Evolutionary conservation across 2,888 invertebrate genomes (phyloP), one percentile per base, ranked within the genome.

Genomic region (Ernsta delagoae): DNA sequence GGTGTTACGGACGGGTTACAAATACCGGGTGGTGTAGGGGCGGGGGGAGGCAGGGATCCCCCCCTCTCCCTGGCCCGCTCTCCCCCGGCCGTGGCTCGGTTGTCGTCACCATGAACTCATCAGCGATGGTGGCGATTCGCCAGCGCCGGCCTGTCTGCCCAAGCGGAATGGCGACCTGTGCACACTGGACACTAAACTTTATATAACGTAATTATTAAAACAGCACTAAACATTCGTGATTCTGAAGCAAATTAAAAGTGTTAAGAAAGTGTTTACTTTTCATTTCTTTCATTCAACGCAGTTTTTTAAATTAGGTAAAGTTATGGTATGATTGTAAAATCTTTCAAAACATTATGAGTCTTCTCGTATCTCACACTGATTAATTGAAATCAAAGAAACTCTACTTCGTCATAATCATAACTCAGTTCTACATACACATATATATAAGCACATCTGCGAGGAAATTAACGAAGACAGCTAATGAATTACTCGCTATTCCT

Each of bases 91-190:
- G 36, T 36, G 36, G 36, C n/a, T 36, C 31, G 60, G 11, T 31
- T 45, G 70, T 71, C 70, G 70, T 71, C 70, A 45, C 70, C 70
- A 41, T 70, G 71, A 71, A 70, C 73, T 60, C 60, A 34, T 60
- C 72, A 74, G 72, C 73, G 50, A 48, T 59, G 65, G 72, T 70
- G 70, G 73, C 71, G 70, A 65, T 31, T 45, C 64, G 78, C 77
- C 79, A 77, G 78, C 78, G 77, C 75, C 77, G 73, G 43, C 63
- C 73, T 74, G 77, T 78, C 78, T 77, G 73, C 74, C 43, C 36
- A 8, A 53, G 53, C 62, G 31, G 41, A 16, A 41, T 39, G 41
- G 41, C 41, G 57, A 36, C 39, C 0, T 5, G 59, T 59, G 24
- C 59, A 59, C 59, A 59, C 59, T 59, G 59, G 24, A 59, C 41